Evolutionary conservation across 2,888 invertebrate species (phyloP), one percentile per base, ranked within the genome.

Genomic region (Standfussiana lucernea): DNA sequence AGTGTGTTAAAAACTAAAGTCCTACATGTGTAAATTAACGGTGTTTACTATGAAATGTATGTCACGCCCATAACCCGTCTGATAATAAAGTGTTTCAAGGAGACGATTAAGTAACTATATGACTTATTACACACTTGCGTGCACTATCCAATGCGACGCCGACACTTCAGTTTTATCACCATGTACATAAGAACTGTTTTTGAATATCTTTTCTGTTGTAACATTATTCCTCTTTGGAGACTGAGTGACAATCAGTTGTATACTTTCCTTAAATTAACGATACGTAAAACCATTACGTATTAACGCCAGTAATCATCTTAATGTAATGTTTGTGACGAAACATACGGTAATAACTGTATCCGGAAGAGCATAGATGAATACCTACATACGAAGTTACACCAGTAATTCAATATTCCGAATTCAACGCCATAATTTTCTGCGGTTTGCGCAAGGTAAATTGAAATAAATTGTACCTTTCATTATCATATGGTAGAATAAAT

Each of bases 31-130:
- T 87, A 86, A 88, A 85, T 89, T 86, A 86, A 88, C 91, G 80
- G 91, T 94, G 94, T 95, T 95, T 94, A 93, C 94, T 90, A 87
- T 90, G 91, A 92, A 93, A 96, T 94, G 93, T 95, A 88, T 95
- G 95, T 95, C 95, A 92, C 93, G 95, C 94, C 93, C 94, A 95
- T 95, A 95, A 94, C 94, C 93, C 92, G 93, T 86, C 92, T 93
- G 96, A 96, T 96, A 96, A 93, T 93, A 94, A 96, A 95, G 92
- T 95, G 94, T 95, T 95, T 92, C 96, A 96, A 96, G 96, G 96
- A 93, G 94, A 94, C 93, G 89, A 93, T 95, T 95, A 95, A 93
- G 94, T 94, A 95, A 95, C 93, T 91, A 92, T 92, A 92, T 91
- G 91, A 91, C 89, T 88, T 91, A 90, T 88, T 88, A 90, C 89